Conservation (phyloP, 2,888 invertebrate genomes). For the Xanthostigma xanthostigma region DNA sequence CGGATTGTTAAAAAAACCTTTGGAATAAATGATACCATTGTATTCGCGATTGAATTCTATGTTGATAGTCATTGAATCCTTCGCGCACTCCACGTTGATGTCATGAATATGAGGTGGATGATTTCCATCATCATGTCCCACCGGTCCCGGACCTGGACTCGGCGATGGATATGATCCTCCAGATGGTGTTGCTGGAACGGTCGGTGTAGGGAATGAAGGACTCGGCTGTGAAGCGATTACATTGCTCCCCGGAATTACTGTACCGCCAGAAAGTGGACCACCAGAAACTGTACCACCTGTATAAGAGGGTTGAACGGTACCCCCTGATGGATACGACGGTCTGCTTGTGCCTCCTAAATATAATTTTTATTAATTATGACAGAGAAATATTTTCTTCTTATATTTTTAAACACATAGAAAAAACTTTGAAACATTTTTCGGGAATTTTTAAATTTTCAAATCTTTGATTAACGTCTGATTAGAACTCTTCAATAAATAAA, state of each 20-base stretch:
- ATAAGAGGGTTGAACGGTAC: background rate
- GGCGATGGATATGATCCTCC: slow-evolving; percentile 12
- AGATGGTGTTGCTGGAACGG: slow-evolving; percentile 14
- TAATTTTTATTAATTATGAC: too few species aligned
- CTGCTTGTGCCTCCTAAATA: too few species aligned
- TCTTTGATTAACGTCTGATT: too few species aligned
- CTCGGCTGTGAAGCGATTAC: slow-evolving; percentile 12
- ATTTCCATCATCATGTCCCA: slow-evolving; percentile 36
- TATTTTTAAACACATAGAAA: too few species aligned
- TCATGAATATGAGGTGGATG: slow-evolving; percentile 65
- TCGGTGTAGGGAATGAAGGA: slow-evolving; percentile 8
- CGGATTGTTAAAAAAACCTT: slow-evolving; percentile 51
- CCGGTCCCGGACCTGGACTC: slow-evolving; percentile 11
- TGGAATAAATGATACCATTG: slow-evolving; percentile 67
- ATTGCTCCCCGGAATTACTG: slow-evolving; percentile 15
- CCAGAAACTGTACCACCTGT: slow-evolving; percentile 13
- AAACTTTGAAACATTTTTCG: too few species aligned
- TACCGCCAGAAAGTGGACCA: slow-evolving; percentile 14
- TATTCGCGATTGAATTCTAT: slow-evolving; percentile 63
- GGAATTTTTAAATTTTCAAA: too few species aligned
- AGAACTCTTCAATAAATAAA: too few species aligned
- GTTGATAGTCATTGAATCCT: slow-evolving; percentile 69
- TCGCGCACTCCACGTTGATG: slow-evolving; percentile 61
- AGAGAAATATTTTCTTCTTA: slow-evolving; percentile 1
- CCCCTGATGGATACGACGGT: too few species aligned